Percentiles rank a stretch among this genome's conserved stretches.
phyloP scores from a whole-genome alignment of 2,888 invertebrate species.

The Mimachlamys varia region DNA sequence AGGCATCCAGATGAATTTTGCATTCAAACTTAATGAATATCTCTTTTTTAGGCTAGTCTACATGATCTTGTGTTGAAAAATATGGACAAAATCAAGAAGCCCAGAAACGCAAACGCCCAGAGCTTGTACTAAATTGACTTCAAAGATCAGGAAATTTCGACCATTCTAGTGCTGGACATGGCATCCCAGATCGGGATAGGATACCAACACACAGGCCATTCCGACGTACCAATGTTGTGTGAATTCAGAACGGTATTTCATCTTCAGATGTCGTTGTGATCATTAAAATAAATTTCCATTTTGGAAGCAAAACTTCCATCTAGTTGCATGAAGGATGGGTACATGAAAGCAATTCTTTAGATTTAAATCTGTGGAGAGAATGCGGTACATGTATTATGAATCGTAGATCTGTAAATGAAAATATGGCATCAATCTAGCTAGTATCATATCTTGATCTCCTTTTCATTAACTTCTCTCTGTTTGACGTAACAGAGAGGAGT shows the following conservation, averaged over 20 bases:
- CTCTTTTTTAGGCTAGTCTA: conserved; percentile 87
- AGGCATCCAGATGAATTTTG: too few species aligned
- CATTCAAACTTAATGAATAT: not conserved
- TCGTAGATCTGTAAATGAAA: too few species aligned
- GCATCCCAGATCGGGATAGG: not conserved
- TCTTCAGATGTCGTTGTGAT: not conserved
- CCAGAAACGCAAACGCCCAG: conserved; percentile 86
- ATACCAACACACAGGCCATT: not conserved
- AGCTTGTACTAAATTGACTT: conserved; percentile 75
- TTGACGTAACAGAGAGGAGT: too few species aligned
- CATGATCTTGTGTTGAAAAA: conserved; percentile 99
- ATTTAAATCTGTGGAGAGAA: not conserved
- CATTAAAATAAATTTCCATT: not conserved
- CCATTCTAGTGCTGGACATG: not conserved
- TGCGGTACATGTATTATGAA: too few species aligned
- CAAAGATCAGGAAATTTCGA: not conserved
- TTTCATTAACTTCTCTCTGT: too few species aligned
- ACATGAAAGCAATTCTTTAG: not conserved
- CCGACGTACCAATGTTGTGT: not conserved
- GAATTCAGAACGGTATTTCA: not conserved
- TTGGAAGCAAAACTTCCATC: not conserved
- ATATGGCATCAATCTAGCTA: too few species aligned
- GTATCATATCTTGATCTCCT: too few species aligned
- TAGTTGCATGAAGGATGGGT: not conserved
- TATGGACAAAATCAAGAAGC: conserved; percentile 98